Evolutionary conservation across 2,113 vertebrate genomes (phyloP), one percentile per base, ranked within the genome.

Genomic region (Muntiacus reevesi): DNA sequence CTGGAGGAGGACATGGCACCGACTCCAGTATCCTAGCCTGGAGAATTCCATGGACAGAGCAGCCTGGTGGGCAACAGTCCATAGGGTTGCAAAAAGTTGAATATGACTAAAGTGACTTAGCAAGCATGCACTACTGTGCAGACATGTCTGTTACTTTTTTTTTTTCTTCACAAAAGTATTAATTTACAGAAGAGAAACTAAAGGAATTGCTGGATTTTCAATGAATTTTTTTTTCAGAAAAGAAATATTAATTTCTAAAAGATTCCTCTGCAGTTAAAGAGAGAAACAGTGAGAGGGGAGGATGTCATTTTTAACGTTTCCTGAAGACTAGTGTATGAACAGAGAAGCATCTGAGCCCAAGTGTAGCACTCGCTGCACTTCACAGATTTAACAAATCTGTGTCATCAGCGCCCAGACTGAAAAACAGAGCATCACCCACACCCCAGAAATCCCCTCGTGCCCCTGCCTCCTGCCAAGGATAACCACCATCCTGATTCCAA

Each of bases 281-380:
- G 27, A 92, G 23, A 7, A 36, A 10, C 13, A 1, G 5, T 12
- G 17, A 28, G 54, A 30, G 5, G 28, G 76, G 30, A 59, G 40
- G 17, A 3, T 54, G 11, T 78, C 40, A 0, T 27, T 19, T 57
- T 57, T 78, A 21, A 25, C 9, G 27, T 6, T 71, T 52, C 30
- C 7, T 91, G 74, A 52, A 6, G 27, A 2, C 6, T 23, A 36
- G 59, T 17, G 3, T 1, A 2, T 25, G 28, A 47, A 1, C 3
- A 8, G 87, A 21, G 84, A 33, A 55, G 71, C 47, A 28, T 81
- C 3, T 0, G 14, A 16, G 57, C 30, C 3, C 3, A 2, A 0
- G 45, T 11, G 45, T 11, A 3, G 27, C 47, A 40, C 25, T 27
- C 0, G 0, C 12, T 10, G 47, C 3, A 0, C 16, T 7, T 76